Evolutionary conservation across 2,797 vertebrate genomes (phyloP), one percentile per base, ranked within the genome.

Genomic region (Sebastes nivosus): DNA sequence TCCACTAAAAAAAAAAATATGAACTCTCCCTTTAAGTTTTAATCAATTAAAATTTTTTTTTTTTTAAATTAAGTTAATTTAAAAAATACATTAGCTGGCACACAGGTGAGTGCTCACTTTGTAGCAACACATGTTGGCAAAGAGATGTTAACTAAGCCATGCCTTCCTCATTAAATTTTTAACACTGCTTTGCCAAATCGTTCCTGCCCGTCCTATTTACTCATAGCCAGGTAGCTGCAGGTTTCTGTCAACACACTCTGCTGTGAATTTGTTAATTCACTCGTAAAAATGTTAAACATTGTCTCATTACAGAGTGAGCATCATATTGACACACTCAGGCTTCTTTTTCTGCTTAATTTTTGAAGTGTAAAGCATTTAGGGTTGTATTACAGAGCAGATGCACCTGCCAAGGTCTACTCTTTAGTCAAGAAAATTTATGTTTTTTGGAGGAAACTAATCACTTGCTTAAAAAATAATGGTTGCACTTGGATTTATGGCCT

Each of bases 121-220:
- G 66, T 66, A 65, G 13, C 9, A 22, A 75, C 58, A 81, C 64
- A 72, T 60, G 55, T 61, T 79, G 73, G 52, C 57, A 78, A 68
- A 78, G 29, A 65, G 11, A 50, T 1, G 10, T 65, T 52, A 75
- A 79, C 66, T n/a, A n/a, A 81, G 20, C 25, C 70, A 32, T 18
- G 63, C 29, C n/a, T 46, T 38, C 34, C 22, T 80, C 58, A 57
- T 79, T 30, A 10, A 1, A 77, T 7, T 67, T 74, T 50, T 16
- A 34, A 81, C 65, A 22, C 16, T 54, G 64, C 38, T 13, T 36
- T 74, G 4, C 34, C 58, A 46, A 71, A 71, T 78, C 16, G 2
- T 34, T 68, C 38, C 38, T 42, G 30, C 14, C 55, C 66, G 67
- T 80, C 46, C 61, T 72, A 29, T 80, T 81, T 27, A 25, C 24